phyloP scores from a whole-genome alignment of 2,888 invertebrate genomes.

The Ormyrus thymus region DNA sequence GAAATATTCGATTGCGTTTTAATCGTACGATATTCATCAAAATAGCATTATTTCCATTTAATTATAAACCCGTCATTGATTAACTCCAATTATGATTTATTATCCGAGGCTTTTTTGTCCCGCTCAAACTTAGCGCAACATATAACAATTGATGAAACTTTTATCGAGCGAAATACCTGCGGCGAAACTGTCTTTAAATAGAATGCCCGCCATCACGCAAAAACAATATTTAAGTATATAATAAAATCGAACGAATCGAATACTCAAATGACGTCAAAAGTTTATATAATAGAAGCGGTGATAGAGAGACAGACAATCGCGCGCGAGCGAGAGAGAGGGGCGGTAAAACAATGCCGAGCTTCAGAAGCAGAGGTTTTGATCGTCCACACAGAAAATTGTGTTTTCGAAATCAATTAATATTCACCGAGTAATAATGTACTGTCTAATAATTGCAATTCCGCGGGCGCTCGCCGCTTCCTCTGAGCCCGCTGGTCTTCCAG shows the following conservation, averaged over 20 bases:
- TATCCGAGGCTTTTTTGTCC: background rate
- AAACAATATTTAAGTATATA: conserved; percentile 4
- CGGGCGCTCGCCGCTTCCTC: conserved; percentile 39
- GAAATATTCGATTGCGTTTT: too few species aligned
- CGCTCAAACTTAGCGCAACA: background rate
- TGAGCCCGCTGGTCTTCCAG: conserved; percentile 64
- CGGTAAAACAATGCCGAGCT: background rate
- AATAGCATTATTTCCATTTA: conserved; percentile 24
- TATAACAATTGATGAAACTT: too few species aligned
- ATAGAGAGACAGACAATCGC: conserved; percentile 45
- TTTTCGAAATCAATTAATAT: conserved; percentile 74
- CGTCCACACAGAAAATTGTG: conserved; percentile 73
- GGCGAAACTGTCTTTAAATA: background rate
- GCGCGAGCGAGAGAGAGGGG: background rate
- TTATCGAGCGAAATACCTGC: too few species aligned
- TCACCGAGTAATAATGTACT: conserved; percentile 71
- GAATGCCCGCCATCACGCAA: background rate
- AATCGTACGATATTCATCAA: background rate
- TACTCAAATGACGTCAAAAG: conserved; percentile 47
- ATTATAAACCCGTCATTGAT: conserved; percentile 9
- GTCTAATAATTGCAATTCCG: conserved; percentile 67
- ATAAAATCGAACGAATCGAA: conserved; percentile 43
- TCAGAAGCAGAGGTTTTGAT: conserved; percentile 67
- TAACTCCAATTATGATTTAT: conserved; percentile 25
- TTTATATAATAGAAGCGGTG: conserved; percentile 20